Evolutionary conservation across 2,113 vertebrate species (phyloP), one percentile per base, ranked within the genome.

Genomic region (Leptosomus discolor): DNA sequence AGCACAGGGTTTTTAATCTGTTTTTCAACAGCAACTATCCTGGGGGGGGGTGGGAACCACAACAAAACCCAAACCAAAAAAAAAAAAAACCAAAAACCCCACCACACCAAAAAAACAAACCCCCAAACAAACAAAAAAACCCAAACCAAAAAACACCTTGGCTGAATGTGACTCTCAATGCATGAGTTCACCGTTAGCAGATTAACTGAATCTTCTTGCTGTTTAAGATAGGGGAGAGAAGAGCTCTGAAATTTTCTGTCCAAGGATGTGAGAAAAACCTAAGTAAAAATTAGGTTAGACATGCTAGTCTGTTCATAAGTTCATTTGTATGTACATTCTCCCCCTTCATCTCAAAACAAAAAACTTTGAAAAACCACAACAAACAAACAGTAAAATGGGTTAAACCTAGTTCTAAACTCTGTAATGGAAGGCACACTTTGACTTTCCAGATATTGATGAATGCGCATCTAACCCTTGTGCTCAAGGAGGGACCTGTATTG

Each of bases 381-480:
- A 20, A 23, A 10, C 12, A 36, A 23, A 29, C 11, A 22, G 53
- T 14, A 46, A 27, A 26, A 12, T 9, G 46, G 24, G n/a, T 68
- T 67, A 73, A 85, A 50, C 45, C 24, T 37, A 29, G 34, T 36
- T 87, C 76, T 74, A 43, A 75, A n/a, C 20, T 0, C 0, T 58
- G 15, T 93, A 64, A 88, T 36, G 23, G 37, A 92, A 78, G 48
- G 23, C 3, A 12, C 8, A 0, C 13, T 86, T 63, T 74, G 34
- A 15, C 24, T 91, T 97, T 34, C 36, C 98, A 99, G 99, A 99
- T 97, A 98, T 99, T 11, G 99, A 99, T 0, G 99, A 99, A 91
- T 99, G 99, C 2, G 98, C 97, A 15, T 99, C 99, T 8, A 98
- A 95, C 95, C 99, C 99, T 2, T 99, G 99, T 20, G 98, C 98